Evolutionary conservation across 1,140 invertebrate species (phyloP).

Genomic region (Conus betulinus): DNA sequence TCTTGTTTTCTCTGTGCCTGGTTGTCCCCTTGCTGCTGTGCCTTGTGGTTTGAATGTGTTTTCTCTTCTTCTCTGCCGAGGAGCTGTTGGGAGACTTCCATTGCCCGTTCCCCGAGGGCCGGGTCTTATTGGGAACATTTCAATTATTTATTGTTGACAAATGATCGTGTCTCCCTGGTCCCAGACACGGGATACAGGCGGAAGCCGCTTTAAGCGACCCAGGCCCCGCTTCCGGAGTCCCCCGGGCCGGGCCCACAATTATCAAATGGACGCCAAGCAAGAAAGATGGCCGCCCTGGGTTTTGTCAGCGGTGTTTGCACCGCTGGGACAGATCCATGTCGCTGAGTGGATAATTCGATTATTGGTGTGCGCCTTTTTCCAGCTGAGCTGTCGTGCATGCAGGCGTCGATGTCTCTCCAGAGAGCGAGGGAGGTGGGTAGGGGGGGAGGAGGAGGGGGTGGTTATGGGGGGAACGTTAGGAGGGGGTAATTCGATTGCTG

Average conservation of each 20-base stretch:
- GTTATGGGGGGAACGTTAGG: neutral
- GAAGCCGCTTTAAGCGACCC: neutral
- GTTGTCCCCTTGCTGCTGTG: no score
- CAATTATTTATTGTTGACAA: conserved; percentile 7
- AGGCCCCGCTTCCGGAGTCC: neutral
- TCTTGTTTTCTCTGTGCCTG: no score
- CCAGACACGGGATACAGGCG: neutral
- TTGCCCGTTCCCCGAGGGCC: neutral
- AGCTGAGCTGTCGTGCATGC: neutral
- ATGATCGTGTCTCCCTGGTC: neutral
- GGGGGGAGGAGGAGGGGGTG: neutral
- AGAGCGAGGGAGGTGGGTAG: neutral
- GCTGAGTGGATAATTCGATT: conserved; percentile 6
- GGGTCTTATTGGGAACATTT: neutral
- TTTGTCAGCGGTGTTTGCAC: conserved; percentile 1
- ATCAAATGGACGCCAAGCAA: neutral
- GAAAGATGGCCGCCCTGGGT: conserved; percentile 9
- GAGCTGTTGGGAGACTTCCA: neutral
- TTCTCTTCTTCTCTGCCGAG: neutral
- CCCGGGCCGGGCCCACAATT: neutral
- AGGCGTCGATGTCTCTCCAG: neutral
- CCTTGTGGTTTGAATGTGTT: no score
- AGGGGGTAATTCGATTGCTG: neutral
- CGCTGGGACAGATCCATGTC: conserved; percentile 4
- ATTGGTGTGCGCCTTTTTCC: neutral